Evolutionary conservation across 2,113 vertebrate genomes (phyloP), one percentile per base, ranked within the genome.

Genomic region (Boulengeromyrus knoepffleri): DNA sequence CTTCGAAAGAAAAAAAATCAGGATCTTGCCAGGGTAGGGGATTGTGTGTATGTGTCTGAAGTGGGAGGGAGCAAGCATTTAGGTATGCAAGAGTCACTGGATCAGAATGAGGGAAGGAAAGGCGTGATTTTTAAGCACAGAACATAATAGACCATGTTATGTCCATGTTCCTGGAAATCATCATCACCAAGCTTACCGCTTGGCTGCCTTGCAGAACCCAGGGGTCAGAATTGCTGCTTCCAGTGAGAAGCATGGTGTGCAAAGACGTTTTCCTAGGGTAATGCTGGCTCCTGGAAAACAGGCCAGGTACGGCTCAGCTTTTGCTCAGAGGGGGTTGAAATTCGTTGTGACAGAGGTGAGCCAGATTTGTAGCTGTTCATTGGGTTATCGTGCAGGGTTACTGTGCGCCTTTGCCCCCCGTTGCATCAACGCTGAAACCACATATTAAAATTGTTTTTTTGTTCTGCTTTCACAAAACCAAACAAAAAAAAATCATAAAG

Each of bases 1-100:
- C 88, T 87, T 89, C 84, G 62, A 87, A 84, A 56, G 77, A 49
- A 88, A 89, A 62, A 31, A 52, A 87, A 53, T 27, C 13, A 56
- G 49, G n/a, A 27, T 52, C 10, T 27, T 87, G 70, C 24, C 90
- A 85, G 70, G 70, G 88, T 90, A 47, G 88, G n/a, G 24, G 36
- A 46, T 21, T 58, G 66, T 84, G 66, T 62, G 45, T 88, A 31
- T 46, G 47, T 15, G n/a, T 27, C 27, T 85, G 88, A 50, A 56
- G 12, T 70, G 80, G 39, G 31, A 17, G 45, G 24, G 24, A 24
- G 46, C 27, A 9, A 21, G 15, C 3, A 13, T 53, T 87, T 52
- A 45, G 84, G 84, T 12, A 47, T 13, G 46, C 49, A 50, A 86
- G 47, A 86, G 46, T 31, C 84, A 86, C 47, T 86, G 84, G 87